phyloP scores from a whole-genome alignment of 1,140 invertebrate genomes.

The Eubasilissa regina region DNA sequence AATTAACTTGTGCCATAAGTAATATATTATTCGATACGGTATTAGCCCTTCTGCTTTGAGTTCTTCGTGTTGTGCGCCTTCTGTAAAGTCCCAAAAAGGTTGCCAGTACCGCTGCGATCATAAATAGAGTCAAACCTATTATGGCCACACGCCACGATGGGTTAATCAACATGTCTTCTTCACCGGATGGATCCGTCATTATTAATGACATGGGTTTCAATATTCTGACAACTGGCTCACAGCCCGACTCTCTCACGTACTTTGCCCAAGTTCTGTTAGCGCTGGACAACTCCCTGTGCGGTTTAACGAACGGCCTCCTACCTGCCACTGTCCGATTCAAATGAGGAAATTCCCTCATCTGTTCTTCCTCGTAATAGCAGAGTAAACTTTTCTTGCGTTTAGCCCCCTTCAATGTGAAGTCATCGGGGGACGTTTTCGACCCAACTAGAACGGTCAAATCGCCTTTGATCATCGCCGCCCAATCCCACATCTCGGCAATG shows the following conservation, averaged over 20 bases:
- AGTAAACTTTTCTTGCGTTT: conserved; percentile 78
- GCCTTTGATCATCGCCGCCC: conserved; percentile 78
- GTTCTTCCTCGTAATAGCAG: conserved; percentile 77
- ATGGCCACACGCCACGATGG: conserved; percentile 50
- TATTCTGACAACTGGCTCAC: conserved; percentile 72
- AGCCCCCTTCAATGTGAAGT: conserved; percentile 73
- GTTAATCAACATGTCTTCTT: neutral
- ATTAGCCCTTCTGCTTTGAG: neutral
- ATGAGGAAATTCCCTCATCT: conserved; percentile 71
- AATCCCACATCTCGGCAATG: conserved; percentile 81
- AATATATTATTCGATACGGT: too few relatives aligned
- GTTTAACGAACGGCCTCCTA: conserved; percentile 73
- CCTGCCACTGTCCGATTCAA: conserved; percentile 72
- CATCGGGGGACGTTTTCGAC: conserved; percentile 75
- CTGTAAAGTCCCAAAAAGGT: conserved; percentile 41
- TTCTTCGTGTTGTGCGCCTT: conserved; percentile 18
- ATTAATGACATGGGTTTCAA: conserved; percentile 66
- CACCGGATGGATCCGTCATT: conserved; percentile 28
- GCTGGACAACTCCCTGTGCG: conserved; percentile 72
- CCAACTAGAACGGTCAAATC: conserved; percentile 78
- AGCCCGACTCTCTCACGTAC: conserved; percentile 80
- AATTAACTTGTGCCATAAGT: too few relatives aligned
- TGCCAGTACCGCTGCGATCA: conserved; percentile 31
- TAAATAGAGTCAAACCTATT: conserved; percentile 42
- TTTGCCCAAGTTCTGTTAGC: conserved; percentile 81